Evolutionary conservation across 2,888 invertebrate genomes (phyloP).

Genomic region (Eledona agricola): DNA sequence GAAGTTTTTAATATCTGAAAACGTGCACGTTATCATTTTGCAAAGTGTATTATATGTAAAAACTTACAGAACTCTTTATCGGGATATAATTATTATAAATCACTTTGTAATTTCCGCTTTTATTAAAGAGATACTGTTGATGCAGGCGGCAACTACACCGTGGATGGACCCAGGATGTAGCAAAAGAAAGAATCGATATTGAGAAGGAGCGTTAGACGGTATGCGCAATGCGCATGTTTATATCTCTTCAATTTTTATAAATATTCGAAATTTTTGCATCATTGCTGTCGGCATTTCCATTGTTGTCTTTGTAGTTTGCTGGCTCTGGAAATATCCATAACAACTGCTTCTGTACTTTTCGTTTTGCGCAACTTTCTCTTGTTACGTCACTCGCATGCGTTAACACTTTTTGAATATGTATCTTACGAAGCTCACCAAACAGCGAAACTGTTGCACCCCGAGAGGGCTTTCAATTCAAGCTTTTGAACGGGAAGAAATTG

Average conservation of each 20-base stretch:
- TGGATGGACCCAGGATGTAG: constrained; percentile 48
- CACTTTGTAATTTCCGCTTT: too few species aligned
- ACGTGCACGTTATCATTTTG: too few species aligned
- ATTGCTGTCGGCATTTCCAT: constrained; percentile 13
- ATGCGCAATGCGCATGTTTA: constrained; percentile 54
- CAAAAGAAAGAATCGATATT: constrained; percentile 54
- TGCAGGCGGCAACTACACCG: constrained; percentile 47
- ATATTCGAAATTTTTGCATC: constrained; percentile 37
- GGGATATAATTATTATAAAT: too few species aligned
- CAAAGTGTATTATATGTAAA: too few species aligned
- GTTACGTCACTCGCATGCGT: constrained; percentile 26
- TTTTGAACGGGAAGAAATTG: not conserved
- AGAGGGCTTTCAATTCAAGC: too few species aligned
- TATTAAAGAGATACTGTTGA: constrained; percentile 44
- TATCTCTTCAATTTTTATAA: constrained; percentile 47
- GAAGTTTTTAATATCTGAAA: too few species aligned
- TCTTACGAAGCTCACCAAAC: not conserved
- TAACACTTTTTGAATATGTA: constrained; percentile 10
- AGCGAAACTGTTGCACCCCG: too few species aligned
- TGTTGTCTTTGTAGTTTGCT: constrained; percentile 18
- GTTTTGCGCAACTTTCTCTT: constrained; percentile 16
- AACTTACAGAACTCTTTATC: too few species aligned
- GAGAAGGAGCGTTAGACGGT: constrained; percentile 49
- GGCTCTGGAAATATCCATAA: constrained; percentile 17
- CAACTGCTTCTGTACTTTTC: constrained; percentile 25